Evolutionary conservation across 2,113 vertebrate genomes (phyloP).

Genomic region (Muntiacus reevesi): DNA sequence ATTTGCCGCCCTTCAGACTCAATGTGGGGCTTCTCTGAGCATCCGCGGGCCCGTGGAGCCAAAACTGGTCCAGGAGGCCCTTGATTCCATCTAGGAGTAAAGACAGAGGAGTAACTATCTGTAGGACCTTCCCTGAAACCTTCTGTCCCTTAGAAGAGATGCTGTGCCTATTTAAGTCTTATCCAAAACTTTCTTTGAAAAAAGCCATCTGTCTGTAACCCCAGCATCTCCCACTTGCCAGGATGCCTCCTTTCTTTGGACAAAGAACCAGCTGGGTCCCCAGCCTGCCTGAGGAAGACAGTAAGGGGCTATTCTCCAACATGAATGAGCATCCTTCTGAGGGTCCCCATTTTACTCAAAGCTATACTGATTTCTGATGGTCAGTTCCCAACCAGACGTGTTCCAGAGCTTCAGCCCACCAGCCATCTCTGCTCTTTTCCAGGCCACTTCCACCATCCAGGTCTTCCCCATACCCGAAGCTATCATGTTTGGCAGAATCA

Average conservation of each 20-base stretch:
- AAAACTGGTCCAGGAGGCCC: not conserved
- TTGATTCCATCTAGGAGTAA: not conserved
- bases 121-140: not conserved
- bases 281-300: not conserved
- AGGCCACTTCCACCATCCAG: not conserved
- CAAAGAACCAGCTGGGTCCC: not conserved
- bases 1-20: not conserved
- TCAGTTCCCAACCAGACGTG: not conserved
- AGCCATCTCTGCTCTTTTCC: not conserved
- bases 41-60: rapidly evolving
- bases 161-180: not conserved
- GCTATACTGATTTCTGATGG: not conserved
- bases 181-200: not conserved
- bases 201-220: not conserved
- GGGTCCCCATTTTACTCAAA: not conserved
- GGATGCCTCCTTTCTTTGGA: not conserved
- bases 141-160: not conserved
- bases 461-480: not conserved
- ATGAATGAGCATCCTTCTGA: not conserved
- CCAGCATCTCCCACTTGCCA: not conserved
- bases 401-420: not conserved
- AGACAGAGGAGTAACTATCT: not conserved
- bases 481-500: not conserved
- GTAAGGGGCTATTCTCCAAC: not conserved
- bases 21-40: not conserved